A percentile compares a stretch with the other conserved stretches of the same genome.
Evolutionary conservation across 2,888 invertebrate genomes (phyloP).

Genomic region (Acrobasis repandana): DNA sequence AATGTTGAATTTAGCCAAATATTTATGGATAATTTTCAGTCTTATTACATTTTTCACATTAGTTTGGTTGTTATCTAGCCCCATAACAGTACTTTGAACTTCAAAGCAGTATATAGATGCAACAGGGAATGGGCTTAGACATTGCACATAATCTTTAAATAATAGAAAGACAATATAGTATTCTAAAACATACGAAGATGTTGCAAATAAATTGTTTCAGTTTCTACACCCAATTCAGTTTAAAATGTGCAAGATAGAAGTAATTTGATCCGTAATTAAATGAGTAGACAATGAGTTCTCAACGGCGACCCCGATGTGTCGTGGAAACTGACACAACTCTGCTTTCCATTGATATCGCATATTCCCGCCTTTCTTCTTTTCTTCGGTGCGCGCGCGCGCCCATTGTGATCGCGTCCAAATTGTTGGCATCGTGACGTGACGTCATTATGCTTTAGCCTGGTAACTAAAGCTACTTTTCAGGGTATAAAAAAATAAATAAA

Average conservation of each 20-base stretch:
- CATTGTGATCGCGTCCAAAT: constrained; percentile 48
- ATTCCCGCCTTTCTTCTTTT: constrained; percentile 52
- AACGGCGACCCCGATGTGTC: constrained; percentile 72
- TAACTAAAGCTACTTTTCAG: not conserved
- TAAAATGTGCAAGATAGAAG: constrained; percentile 10
- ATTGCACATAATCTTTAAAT: too few relatives aligned
- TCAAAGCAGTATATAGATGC: too few relatives aligned
- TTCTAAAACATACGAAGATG: not conserved
- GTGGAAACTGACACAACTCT: constrained; percentile 74
- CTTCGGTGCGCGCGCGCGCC: constrained; percentile 38
- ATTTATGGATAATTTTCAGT: too few relatives aligned
- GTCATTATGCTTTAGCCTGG: constrained; percentile 11
- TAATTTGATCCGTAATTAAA: constrained; percentile 49
- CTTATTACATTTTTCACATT: too few relatives aligned
- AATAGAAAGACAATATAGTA: too few relatives aligned
- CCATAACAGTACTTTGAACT: too few relatives aligned
- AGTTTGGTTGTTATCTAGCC: too few relatives aligned
- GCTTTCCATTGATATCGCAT: constrained; percentile 73
- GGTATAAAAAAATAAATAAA: too few relatives aligned
- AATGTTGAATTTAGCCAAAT: too few relatives aligned
- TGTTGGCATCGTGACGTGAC: constrained; percentile 20
- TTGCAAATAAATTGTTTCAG: not conserved
- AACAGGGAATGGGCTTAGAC: too few relatives aligned
- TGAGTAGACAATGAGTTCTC: constrained; percentile 62
- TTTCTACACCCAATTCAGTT: not conserved